Base-by-base conservation (phyloP, 2,797 vertebrate genomes). In the Furcifer pardalis region DNA sequence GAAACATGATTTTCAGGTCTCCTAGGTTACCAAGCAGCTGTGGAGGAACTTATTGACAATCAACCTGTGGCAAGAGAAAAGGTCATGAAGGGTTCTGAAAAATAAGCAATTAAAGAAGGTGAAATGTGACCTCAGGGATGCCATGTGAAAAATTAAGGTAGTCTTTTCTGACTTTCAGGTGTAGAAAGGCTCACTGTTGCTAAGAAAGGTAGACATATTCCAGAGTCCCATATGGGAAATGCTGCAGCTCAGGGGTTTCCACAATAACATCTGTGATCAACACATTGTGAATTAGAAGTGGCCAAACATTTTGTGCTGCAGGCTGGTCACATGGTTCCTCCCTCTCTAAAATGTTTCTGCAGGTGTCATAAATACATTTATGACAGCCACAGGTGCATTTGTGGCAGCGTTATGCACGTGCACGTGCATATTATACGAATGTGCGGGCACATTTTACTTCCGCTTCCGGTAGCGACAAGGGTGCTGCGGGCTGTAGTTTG, bases 21-120 rank as follows among this genome's bases (percentile, higher is more conserved):
- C 94, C 92, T 91, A 89, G 91, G 93, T 85, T 91, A 94, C 91
- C 73, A 75, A 77, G 73, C 37, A 69, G 83, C 83, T 84, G 82
- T 52, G 37, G 19, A 81, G 86, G 69, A 90, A 87, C 83, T 92
- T 92, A 93, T 87, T 91, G 73, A 83, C 79, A 65, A 84, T 27
- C 62, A 86, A 79, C 40, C 86, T 83, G 88, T 84, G 77, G 87
- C 71, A 65, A 88, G 21, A n/a, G 1, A 7, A 37, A 79, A 42
- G 85, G 86, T 90, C 0, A 15, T 12, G 59, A 79, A 27, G 79
- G 84, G 73, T 76, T 40, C 68, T 84, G 49, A 68, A 78, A 52
- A 3, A 7, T 4, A 75, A 69, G 89, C 87, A 93, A 77, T 89
- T 90, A 46, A 72, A 80, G 77, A 1, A 73, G 72, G 78, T 32